Evolutionary conservation across 1,140 invertebrate species (phyloP), one percentile per base, ranked within the genome.

Genomic region (Bombus balteatus): DNA sequence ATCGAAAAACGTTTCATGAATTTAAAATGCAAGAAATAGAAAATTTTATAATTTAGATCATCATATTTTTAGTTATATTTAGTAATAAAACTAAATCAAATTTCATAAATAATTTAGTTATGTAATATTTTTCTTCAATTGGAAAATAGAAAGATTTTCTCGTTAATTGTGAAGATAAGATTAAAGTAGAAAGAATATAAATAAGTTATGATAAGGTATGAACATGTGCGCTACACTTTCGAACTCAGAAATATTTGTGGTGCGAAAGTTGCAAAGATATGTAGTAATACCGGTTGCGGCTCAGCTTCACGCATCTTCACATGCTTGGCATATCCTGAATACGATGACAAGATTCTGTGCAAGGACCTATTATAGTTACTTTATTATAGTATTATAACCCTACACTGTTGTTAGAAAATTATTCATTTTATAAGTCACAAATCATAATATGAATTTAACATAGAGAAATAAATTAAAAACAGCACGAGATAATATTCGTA

Each of bases 261-360:
- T 75, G 53, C 76, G 82, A 84, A 84, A 84, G 82, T 79, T 22
- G 53, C 2, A 37, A 18, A 32, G 75, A 66, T 79, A 84, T 79
- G 82, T 71, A 32, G 82, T 77, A 62, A 80, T 73, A 80, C 83
- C 68, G 78, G 66, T 80, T 79, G 39, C 8, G 12, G 10, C 6
- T 65, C 32, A 66, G 66, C 41, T 41, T 28, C 37, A 39, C 25
- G 8, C 13, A 13, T 37, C 28, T 80, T 53, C 32, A 47, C 70
- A 62, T 77, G 13, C 70, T 43, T 43, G 41, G 39, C 70, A 62
- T 70, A 66, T 81, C 59, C 41, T 41, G 12, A 32, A 71, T 25
- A 1, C 1, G 12, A 37, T 4, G 22, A 32, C 2, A 37, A 66
- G 22, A 57, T 37, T 25, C 15, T n/a, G 8, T 59, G 1, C 8